A percentile compares a stretch with the other conserved stretches of the same genome.
These are phyloP conservation scores for Ochotona curzoniae DNA, from an alignment of 2,113 vertebrate species.

Conservation along the genomic window DNA sequence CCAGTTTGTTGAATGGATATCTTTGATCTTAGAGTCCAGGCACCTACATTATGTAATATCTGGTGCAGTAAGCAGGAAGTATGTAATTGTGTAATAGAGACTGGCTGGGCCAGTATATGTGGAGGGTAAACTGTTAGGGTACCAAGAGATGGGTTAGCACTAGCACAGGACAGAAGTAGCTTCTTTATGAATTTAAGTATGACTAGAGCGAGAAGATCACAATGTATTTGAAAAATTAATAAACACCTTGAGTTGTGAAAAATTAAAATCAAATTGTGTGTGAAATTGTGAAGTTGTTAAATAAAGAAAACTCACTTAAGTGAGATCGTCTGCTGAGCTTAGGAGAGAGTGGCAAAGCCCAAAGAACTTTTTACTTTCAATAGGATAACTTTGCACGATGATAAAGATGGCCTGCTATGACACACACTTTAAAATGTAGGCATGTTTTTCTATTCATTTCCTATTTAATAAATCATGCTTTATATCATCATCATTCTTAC, in stretches of 20 bases:
- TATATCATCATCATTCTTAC: neutral
- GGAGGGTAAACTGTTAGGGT: neutral
- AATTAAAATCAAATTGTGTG: slow-evolving; percentile 49
- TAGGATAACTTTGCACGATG: neutral
- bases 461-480: slow-evolving; percentile 22
- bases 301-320: neutral
- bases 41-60: neutral
- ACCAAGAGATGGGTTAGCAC: neutral
- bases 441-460: neutral
- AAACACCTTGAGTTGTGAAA: slow-evolving; percentile 54
- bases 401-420: neutral
- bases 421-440: neutral
- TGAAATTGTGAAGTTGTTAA: slow-evolving; percentile 55
- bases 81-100: neutral
- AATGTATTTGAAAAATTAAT: slow-evolving; percentile 58
- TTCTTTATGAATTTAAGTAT: neutral
- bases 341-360: neutral
- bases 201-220: slow-evolving; percentile 3
- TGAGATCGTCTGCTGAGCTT: neutral
- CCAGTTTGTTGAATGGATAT: neutral
- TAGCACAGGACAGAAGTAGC: neutral
- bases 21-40: neutral
- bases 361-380: neutral
- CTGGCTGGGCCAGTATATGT: neutral
- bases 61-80: neutral